phyloP scores from a whole-genome alignment of 2,888 invertebrate genomes.

The Trachelus iudaicus region DNA sequence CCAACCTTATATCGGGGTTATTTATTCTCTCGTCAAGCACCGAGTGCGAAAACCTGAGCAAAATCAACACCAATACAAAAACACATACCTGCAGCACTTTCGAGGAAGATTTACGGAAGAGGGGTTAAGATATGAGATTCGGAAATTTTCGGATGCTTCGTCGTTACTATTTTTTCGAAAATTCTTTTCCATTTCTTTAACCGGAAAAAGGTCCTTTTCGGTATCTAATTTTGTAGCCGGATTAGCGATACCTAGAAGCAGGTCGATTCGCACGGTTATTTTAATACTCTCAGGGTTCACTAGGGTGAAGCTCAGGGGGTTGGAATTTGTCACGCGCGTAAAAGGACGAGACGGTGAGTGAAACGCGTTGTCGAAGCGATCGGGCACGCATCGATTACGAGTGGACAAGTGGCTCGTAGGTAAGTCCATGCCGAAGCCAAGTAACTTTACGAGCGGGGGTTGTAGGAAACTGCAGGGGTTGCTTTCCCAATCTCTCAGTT shows the following conservation, averaged over 20 bases:
- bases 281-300: not conserved
- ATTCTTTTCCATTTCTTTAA: too few species aligned
- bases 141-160: not conserved
- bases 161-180: not conserved
- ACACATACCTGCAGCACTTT: not conserved
- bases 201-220: not conserved
- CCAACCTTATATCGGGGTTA: not conserved
- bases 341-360: not conserved
- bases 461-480: slow-evolving; percentile 22
- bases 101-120: not conserved
- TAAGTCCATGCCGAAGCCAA: slow-evolving; percentile 23
- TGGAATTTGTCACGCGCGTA: not conserved
- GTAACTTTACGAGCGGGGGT: slow-evolving; percentile 31
- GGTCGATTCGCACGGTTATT: not conserved
- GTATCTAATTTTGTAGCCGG: not conserved
- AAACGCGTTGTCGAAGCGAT: not conserved
- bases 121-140: not conserved
- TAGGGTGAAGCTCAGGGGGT: not conserved
- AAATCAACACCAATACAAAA: not conserved
- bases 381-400: not conserved
- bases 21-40: not conserved
- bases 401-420: not conserved
- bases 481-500: slow-evolving; percentile 33
- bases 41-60: not conserved
- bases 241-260: not conserved